Base-by-base conservation (phyloP, 2,113 vertebrate genomes). In the Vireo altiloquus region DNA sequence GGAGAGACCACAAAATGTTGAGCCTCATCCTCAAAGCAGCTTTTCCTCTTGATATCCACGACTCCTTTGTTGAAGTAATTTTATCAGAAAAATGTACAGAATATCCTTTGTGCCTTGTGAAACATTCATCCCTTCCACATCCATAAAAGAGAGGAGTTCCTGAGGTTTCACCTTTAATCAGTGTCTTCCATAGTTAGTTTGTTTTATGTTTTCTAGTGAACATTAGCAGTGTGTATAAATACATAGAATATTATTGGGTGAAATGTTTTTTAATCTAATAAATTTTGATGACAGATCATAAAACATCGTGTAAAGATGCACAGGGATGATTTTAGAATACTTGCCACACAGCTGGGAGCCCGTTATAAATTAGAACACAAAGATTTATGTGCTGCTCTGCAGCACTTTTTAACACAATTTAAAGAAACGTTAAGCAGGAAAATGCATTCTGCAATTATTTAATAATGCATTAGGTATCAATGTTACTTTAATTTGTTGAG, bases 321-420 rank as follows among this genome's bases (percentile, higher is more conserved):
- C 60, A 49, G 92, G 88, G 72, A 84, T 89, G 31, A 74, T 88
- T 91, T 81, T 57, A 63, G 64, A 72, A 49, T 46, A 52, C 81
- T 90, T 82, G 70, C 47, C 39, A 44, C 87, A 60, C 75, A 89
- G 66, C 89, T 89, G 89, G 87, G 70, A 96, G 74, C 71, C 84
- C 69, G 19, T 78, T 81, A 71, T 35, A 65, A 94, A 86, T 79
- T 68, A 69, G 75, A 85, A 30, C 61, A 81, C 68, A n/a, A 71
- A 77, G 93, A 94, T 94, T 96, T 94, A 79, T 86, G 37, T 72
- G 69, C 13, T 19, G 21, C 81, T 95, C 71, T 83, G 60, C 69
- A 77, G 86, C 85, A 10, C 24, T 37, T 42, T 91, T 66, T 57
- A 95, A 69, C 78, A 49, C 57, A 66, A 64, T 74, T 90, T 81